Evolutionary conservation across 2,113 vertebrate genomes (phyloP), one percentile per base, ranked within the genome.

Genomic region (Lonchura striata): DNA sequence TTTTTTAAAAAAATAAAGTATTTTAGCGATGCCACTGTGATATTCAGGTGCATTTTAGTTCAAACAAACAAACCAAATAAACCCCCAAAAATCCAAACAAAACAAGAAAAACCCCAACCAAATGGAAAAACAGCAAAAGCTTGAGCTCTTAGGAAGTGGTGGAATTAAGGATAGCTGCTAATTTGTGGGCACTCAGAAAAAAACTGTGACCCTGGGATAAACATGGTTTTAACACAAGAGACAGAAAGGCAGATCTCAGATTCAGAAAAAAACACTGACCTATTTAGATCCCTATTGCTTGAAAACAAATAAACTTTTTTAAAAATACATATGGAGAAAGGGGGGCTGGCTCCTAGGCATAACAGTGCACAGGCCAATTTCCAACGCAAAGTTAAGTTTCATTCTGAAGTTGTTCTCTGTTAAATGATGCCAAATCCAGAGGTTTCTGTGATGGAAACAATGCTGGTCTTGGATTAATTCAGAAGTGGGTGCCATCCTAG

Each of bases 381-480:
- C 41, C 39, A 77, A 12, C 0, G 1, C 6, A 10, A 59, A 74
- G 59, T 30, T 69, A 72, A 68, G 92, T 94, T 95, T 88, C 79
- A 60, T 94, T 83, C 70, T 80, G 22, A 90, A 93, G 44, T 41
- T 90, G 18, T 69, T 83, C 39, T 88, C 78, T 69, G 42, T 88
- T 81, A 74, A 92, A 70, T 52, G 33, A 88, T 0, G 2, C 53
- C 59, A 82, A 65, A 66, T 60, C 60, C 70, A 33, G 71, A 56
- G 49, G 19, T 91, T 66, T 74, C 25, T 69, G 66, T 74, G 72
- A 90, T 80, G 64, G 92, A 90, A 96, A 94, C 44, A 81, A 59
- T 70, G 42, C 20, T 53, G 22, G 6, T 25, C 71, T 66, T 63
- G 46, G 20, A 76, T 59, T 52, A 92, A 74, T 42, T 70, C 64